phyloP scores from a whole-genome alignment of 2,888 invertebrate species.

The Leptodirus hochenwartii region DNA sequence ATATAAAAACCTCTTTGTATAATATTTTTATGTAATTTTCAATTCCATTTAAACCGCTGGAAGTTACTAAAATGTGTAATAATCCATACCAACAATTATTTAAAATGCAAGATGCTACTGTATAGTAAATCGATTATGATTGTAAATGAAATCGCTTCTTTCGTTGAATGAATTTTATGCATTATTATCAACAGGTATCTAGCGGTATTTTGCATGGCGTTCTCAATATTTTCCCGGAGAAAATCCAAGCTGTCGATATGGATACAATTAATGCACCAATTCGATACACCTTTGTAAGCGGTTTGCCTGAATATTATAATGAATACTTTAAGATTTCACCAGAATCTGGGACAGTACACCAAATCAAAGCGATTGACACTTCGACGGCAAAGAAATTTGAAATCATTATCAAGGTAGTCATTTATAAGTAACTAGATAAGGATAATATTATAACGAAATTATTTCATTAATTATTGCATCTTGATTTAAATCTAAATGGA shows the following conservation, averaged over 20 bases:
- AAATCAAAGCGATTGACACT: constrained; percentile 64
- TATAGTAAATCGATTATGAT: constrained; percentile 4
- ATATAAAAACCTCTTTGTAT: too few relatives aligned
- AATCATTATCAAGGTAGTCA: constrained; percentile 53
- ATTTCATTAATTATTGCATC: too few relatives aligned
- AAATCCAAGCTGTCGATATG: constrained; percentile 80
- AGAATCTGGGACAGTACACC: constrained; percentile 62
- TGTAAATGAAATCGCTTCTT: too few relatives aligned
- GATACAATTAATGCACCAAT: constrained; percentile 75
- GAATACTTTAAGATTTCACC: constrained; percentile 73
- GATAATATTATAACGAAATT: too few relatives aligned
- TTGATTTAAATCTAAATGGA: too few relatives aligned
- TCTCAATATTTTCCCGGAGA: constrained; percentile 66
- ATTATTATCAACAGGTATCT: constrained; percentile 39
- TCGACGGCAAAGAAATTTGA: constrained; percentile 60
- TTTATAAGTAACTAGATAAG: constrained; percentile 1
- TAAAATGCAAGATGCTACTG: neutral
- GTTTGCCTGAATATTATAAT: constrained; percentile 55
- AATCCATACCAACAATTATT: constrained; percentile 1
- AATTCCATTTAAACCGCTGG: constrained; percentile 3
- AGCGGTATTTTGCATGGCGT: constrained; percentile 71
- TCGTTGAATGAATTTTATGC: too few relatives aligned
- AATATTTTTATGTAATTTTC: constrained; percentile 1
- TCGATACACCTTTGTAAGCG: constrained; percentile 63
- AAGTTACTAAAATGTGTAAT: neutral